Percentiles rank a stretch among this genome's conserved stretches.
phyloP scores from a whole-genome alignment of 2,888 invertebrate genomes.

The Melanophora roralis region DNA sequence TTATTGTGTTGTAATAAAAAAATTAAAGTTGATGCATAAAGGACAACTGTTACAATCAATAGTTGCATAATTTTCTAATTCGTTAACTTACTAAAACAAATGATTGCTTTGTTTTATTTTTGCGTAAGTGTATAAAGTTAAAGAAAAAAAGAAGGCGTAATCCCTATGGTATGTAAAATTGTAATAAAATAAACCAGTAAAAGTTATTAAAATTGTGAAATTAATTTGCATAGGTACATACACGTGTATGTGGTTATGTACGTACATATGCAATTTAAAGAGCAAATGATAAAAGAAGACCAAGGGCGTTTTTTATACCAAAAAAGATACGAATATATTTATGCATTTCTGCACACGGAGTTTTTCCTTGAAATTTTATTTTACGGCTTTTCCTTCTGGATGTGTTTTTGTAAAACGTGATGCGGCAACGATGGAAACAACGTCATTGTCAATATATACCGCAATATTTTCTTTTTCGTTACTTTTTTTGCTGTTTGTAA shows the following conservation, averaged over 20 bases:
- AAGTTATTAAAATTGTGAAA: conserved; percentile 49
- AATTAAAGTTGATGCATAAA: neutral
- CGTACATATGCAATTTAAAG: no score
- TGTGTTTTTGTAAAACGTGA: neutral
- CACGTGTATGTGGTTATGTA: no score
- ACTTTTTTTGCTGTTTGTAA: conserved; percentile 37
- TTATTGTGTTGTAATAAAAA: conserved; percentile 13
- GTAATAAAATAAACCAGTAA: neutral
- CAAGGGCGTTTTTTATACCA: conserved; percentile 37
- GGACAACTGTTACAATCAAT: neutral
- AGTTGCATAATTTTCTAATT: conserved; percentile 40
- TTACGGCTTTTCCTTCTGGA: conserved; percentile 11
- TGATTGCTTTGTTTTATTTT: neutral
- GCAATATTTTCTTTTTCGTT: conserved; percentile 12
- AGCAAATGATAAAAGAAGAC: conserved; percentile 14
- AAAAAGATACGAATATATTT: neutral
- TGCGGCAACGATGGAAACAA: neutral
- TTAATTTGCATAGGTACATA: conserved; percentile 41
- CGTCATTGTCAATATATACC: conserved; percentile 6
- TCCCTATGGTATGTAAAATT: conserved; percentile 31
- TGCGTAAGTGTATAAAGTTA: neutral
- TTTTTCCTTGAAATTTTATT: conserved; percentile 12
- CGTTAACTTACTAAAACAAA: neutral
- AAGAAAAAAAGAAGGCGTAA: neutral
- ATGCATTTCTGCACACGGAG: conserved; percentile 36